Evolutionary conservation across 2,888 invertebrate genomes (phyloP), one percentile per base, ranked within the genome.

Genomic region (Drosophila paranaensis): DNA sequence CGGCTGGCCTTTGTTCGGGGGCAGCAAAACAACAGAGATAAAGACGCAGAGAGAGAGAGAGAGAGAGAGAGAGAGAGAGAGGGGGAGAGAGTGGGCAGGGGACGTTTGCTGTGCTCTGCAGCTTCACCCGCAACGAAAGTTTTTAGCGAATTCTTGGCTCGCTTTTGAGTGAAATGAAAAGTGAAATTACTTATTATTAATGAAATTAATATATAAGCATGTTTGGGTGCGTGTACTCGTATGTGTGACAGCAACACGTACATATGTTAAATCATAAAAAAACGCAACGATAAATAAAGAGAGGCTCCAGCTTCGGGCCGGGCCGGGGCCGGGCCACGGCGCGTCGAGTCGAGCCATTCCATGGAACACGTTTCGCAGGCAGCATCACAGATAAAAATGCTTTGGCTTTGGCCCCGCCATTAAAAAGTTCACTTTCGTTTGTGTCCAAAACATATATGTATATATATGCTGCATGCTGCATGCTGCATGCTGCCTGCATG

Each of bases 151-250:
- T 88, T 88, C 85, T 88, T 77, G 68, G 71, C 74, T 65, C 48
- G 75, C 50, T 76, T 68, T 74, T 72, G 76, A 82, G 85, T 77
- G 82, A 85, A 85, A 88, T 86, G 86, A 86, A 86, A 86, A 86
- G 86, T 86, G 86, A 86, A 86, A 86, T 86, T 86, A 84, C 82
- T 84, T 88, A 88, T 86, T 86, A 86, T 88, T 86, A 86, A 86
- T 86, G 85, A 86, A 86, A 86, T 86, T 86, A 86, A 86, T 86
- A 85, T 83, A 85, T 83, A 86, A 77, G 73, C 81, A 81, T 80
- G 71, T 68, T 79, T 71, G 64, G 58, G 71, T 71, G 74, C 71
- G 81, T 74, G 77, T 76, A 65, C 60, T 61, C 64, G 60, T 66
- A 56, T 77, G 60, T 85, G 73, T 74, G 74, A 83, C 82, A 83